These are phyloP conservation scores for Trachemys scripta DNA, from an alignment of 2,113 vertebrate species.

Conservation along the genomic window DNA sequence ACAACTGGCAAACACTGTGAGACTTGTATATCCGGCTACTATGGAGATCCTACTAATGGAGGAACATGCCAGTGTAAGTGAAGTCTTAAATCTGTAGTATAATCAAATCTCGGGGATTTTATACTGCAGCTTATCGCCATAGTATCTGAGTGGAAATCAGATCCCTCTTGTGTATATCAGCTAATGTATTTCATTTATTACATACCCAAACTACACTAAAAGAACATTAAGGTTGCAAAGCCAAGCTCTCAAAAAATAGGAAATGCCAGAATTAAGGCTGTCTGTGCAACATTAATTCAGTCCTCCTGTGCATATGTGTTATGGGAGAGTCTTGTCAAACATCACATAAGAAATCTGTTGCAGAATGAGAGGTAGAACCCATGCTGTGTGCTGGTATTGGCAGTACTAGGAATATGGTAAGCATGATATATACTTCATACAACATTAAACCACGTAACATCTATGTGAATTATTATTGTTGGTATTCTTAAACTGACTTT, in stretches of 20 bases:
- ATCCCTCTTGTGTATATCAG: background rate
- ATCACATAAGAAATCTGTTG: background rate
- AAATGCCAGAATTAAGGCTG: background rate
- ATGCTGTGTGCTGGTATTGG: background rate
- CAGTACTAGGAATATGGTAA: background rate
- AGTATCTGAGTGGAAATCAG: rapidly evolving
- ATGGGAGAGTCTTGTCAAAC: background rate
- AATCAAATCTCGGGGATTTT: rapidly evolving
- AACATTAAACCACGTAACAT: background rate
- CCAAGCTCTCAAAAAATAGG: background rate
- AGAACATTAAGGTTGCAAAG: background rate
- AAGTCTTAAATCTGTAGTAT: rapidly evolving
- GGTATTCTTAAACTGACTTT: background rate
- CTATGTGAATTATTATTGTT: background rate
- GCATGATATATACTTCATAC: background rate
- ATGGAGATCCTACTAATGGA: conserved; percentile 96
- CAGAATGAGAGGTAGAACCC: background rate
- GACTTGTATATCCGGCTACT: conserved; percentile 94
- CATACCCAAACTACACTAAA: background rate
- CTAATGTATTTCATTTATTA: background rate
- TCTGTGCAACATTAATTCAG: background rate
- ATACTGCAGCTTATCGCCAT: rapidly evolving
- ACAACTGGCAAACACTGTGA: conserved; percentile 95
- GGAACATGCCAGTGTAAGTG: conserved; percentile 96
- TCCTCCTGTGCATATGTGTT: background rate